phyloP scores from a whole-genome alignment of 1,140 invertebrate species.

The Microplitis demolitor region DNA sequence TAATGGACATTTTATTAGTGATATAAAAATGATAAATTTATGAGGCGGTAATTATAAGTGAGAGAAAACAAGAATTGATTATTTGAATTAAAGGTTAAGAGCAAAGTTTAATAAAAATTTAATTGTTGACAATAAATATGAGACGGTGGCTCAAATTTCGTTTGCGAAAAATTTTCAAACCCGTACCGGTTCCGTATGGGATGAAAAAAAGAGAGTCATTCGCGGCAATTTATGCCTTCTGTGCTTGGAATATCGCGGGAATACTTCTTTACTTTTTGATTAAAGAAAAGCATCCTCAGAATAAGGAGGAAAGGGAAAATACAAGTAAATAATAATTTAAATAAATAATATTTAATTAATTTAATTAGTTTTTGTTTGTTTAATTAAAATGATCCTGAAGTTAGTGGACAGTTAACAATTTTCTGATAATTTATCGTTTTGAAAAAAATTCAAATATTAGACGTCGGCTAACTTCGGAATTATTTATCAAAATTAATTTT shows the following conservation, averaged over 20 bases:
- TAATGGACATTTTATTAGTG: too few species aligned
- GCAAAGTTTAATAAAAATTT: not conserved
- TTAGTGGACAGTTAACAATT: too few species aligned
- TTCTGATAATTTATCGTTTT: too few species aligned
- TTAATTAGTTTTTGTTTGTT: too few species aligned
- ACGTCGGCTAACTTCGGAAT: too few species aligned
- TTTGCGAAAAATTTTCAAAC: conserved; percentile 14
- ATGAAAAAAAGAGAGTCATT: conserved; percentile 3
- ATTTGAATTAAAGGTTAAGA: not conserved
- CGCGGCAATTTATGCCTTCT: conserved; percentile 22
- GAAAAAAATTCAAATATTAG: too few species aligned
- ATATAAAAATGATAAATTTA: too few species aligned
- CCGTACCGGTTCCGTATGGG: conserved; percentile 12
- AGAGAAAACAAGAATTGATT: too few species aligned
- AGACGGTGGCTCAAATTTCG: not conserved
- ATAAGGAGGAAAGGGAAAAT: not conserved
- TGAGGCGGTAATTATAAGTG: too few species aligned
- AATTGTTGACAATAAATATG: not conserved
- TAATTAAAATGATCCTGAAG: not conserved
- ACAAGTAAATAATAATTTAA: too few species aligned
- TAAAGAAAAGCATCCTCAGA: not conserved
- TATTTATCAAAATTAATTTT: too few species aligned
- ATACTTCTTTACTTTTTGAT: not conserved
- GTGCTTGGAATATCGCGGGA: conserved; percentile 28
- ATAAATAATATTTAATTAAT: too few species aligned